phyloP scores from a whole-genome alignment of 1,140 invertebrate genomes.

The Micrasema longulum region DNA sequence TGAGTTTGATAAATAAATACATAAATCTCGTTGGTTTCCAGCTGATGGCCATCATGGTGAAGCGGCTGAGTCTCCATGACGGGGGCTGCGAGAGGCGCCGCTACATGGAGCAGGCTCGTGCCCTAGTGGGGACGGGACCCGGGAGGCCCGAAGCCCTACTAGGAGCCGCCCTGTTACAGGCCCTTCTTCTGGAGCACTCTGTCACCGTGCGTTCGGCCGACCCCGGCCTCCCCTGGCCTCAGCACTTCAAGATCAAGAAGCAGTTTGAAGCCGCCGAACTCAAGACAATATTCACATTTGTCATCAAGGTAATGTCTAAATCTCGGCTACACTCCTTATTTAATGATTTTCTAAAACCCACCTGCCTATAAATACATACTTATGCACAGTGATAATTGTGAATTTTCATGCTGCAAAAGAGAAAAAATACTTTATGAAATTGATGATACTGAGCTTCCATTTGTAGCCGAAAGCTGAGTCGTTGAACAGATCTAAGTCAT shows the following conservation, averaged over 20 bases:
- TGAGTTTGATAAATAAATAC: no score
- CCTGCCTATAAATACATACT: no score
- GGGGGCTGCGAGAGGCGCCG: constrained; percentile 75
- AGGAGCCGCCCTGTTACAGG: constrained; percentile 84
- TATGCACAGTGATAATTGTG: no score
- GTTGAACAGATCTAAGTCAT: no score
- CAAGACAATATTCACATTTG: constrained; percentile 79
- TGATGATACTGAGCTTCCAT: no score
- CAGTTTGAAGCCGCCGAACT: constrained; percentile 86
- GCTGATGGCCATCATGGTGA: constrained; percentile 89
- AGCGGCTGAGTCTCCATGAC: constrained; percentile 82
- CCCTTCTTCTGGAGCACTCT: constrained; percentile 89
- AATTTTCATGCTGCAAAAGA: no score
- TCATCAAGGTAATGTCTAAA: constrained; percentile 38
- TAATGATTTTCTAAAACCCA: no score
- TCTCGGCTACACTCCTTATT: no score
- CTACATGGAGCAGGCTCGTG: constrained; percentile 81
- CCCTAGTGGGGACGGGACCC: constrained; percentile 66
- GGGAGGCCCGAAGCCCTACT: constrained; percentile 62
- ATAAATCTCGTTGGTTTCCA: constrained; percentile 67
- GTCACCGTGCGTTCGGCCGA: constrained; percentile 87
- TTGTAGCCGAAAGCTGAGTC: no score
- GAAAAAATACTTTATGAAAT: no score
- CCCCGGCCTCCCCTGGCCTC: constrained; percentile 87
- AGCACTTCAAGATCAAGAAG: constrained; percentile 86